Conservation (phyloP, 1,140 invertebrate genomes). For the Aphelenchoides fujianensis region DNA sequence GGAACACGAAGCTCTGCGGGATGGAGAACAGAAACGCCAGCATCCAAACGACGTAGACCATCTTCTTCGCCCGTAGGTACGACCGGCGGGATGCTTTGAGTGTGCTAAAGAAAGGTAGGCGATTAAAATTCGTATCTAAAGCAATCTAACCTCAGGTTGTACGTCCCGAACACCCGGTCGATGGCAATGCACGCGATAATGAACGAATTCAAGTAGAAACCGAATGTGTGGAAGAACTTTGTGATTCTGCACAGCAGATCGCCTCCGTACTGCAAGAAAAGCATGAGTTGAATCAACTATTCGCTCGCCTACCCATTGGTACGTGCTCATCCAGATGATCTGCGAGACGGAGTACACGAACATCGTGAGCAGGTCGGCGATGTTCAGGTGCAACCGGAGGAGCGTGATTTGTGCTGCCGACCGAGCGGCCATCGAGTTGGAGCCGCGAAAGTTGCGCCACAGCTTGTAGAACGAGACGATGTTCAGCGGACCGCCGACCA, state of each 20-base stretch:
- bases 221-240: slow-evolving; percentile 61
- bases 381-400: slow-evolving; percentile 52
- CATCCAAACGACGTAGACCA: slow-evolving; percentile 49
- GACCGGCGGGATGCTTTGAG: slow-evolving; percentile 45
- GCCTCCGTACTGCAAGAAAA: no score
- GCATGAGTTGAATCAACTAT: no score
- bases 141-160: slow-evolving; percentile 49
- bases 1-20: slow-evolving; percentile 55
- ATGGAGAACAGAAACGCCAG: slow-evolving; percentile 48
- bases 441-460: slow-evolving; percentile 21
- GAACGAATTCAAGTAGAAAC: slow-evolving; percentile 60
- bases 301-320: no score
- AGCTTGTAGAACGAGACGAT: slow-evolving; percentile 49
- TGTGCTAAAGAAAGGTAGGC: slow-evolving; percentile 42
- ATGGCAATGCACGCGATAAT: slow-evolving; percentile 59
- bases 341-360: slow-evolving; percentile 56
- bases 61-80: slow-evolving; percentile 42
- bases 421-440: background rate
- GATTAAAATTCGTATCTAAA: slow-evolving; percentile 22
- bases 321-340: slow-evolving; percentile 59
- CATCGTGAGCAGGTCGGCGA: slow-evolving; percentile 56
- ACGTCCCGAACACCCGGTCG: slow-evolving; percentile 57
- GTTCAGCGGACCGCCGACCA: slow-evolving; percentile 50
- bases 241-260: slow-evolving; percentile 55
- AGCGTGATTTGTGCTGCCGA: slow-evolving; percentile 44